Evolutionary conservation across 2,113 vertebrate species (phyloP), one percentile per base, ranked within the genome.

Genomic region (Jaculus jaculus): DNA sequence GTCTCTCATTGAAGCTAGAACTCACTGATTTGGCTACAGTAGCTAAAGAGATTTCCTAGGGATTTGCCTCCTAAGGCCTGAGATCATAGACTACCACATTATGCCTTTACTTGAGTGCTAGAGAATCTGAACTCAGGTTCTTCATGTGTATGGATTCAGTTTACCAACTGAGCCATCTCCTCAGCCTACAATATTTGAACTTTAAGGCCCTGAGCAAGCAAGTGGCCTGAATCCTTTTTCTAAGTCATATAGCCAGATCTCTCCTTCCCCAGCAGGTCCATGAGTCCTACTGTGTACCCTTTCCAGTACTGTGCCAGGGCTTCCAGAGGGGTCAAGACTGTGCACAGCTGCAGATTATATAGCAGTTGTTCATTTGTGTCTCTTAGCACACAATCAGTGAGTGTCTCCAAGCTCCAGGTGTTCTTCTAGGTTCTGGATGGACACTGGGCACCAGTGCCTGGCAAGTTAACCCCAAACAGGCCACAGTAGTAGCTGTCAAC

Each of bases 241-340:
- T 0, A 13, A 37, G 78, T 61, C 34, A 26, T 42, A 54, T 5
- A 15, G 42, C 21, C 16, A 32, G 54, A 4, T 54, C 2, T 11
- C 1, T 0, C 17, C 26, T 7, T 2, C 1, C 26, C 30, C 28
- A 8, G 69, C 8, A 0, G 68, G 37, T 47, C 1, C 1, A 66
- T 0, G 23, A 24, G 68, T 24, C 88, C 34, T 1, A 2, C 80
- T 61, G 26, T 8, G 18, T 5, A 28, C 7, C 42, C 47, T 15
- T 17, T 2, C 12, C 4, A 0, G 54, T 0, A 1, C 63, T 20
- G 5, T 37, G 10, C 15, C 30, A n/a, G 54, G 30, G 15, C 61
- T 12, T 3, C 54, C 8, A 0, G 63, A 66, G 42, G 63, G 12
- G 21, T 9, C 23, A 54, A 2, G 17, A n/a, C 5, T 9, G 4